Conservation (phyloP, 2,888 invertebrate species). For the Phorcus lineatus region DNA sequence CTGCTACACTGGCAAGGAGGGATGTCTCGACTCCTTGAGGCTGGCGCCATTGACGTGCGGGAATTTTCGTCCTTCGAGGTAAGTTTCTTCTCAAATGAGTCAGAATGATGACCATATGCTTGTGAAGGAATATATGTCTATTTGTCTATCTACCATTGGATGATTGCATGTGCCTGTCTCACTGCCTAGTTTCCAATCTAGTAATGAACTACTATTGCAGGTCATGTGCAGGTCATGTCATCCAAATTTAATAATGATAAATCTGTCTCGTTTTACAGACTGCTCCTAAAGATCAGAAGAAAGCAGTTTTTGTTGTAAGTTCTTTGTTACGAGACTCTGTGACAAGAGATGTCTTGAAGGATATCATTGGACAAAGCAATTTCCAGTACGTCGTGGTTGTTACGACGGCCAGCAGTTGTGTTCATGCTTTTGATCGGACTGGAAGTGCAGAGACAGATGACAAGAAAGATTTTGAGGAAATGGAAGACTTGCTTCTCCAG, state of each 20-base stretch:
- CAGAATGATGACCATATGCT: background rate
- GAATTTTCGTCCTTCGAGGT: conserved; percentile 82
- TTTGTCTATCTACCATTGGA: background rate
- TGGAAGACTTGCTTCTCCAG: conserved; percentile 76
- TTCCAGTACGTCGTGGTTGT: conserved; percentile 81
- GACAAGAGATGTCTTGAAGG: conserved; percentile 79
- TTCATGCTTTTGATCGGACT: conserved; percentile 78
- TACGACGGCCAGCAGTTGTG: conserved; percentile 79
- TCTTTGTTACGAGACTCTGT: conserved; percentile 78
- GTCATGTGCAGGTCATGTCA: too few relatives aligned
- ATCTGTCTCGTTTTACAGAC: too few relatives aligned
- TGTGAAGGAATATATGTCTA: background rate
- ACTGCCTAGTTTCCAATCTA: too few relatives aligned
- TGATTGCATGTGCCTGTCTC: background rate
- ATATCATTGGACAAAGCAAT: conserved; percentile 80
- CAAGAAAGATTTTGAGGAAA: conserved; percentile 65
- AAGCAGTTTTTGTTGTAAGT: conserved; percentile 80
- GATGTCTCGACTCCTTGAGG: conserved; percentile 77
- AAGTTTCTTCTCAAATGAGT: conserved; percentile 27
- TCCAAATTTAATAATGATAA: too few relatives aligned
- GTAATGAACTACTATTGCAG: too few relatives aligned
- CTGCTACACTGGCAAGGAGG: conserved; percentile 85
- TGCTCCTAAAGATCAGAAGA: conserved; percentile 72
- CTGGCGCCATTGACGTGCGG: conserved; percentile 82
- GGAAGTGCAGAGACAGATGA: conserved; percentile 73